These are phyloP conservation scores for Epirrhoe tristata DNA, from an alignment of 2,888 invertebrate species.

Conservation along the genomic window DNA sequence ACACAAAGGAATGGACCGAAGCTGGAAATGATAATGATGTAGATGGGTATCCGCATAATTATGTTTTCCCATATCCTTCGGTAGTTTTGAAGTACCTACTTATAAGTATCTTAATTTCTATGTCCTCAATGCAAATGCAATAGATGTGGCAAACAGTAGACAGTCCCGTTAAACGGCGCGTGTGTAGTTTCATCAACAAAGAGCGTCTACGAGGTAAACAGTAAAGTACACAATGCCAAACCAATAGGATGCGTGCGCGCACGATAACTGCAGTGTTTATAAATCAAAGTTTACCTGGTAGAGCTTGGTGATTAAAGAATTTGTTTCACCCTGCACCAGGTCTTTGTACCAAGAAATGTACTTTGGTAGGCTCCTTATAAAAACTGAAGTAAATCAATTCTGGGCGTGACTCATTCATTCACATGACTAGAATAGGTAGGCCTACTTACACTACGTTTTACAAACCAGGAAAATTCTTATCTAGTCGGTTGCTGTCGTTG, in stretches of 20 bases:
- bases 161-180: slow-evolving; percentile 61
- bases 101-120: slow-evolving; percentile 50
- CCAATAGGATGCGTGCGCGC: slow-evolving; percentile 30
- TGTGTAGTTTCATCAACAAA: slow-evolving; percentile 62
- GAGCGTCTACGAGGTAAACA: slow-evolving; percentile 54
- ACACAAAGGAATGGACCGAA: too few species aligned
- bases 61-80: too few species aligned
- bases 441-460: slow-evolving; percentile 63
- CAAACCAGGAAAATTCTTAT: slow-evolving; percentile 61
- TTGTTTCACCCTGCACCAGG: too few species aligned
- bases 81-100: too few species aligned
- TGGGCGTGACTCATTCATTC: slow-evolving; percentile 80
- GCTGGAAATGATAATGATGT: too few species aligned
- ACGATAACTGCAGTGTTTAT: slow-evolving; percentile 4
- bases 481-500: slow-evolving; percentile 33
- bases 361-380: slow-evolving; percentile 2
- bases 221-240: slow-evolving; percentile 41
- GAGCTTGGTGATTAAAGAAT: not conserved
- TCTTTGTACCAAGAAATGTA: not conserved
- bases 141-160: slow-evolving; percentile 58
- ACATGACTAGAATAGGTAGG: slow-evolving; percentile 57
- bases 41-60: too few species aligned
- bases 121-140: slow-evolving; percentile 58
- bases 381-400: slow-evolving; percentile 68
- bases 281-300: not conserved